Evolutionary conservation across 2,113 vertebrate species (phyloP).

Genomic region (Plectropomus leopardus): DNA sequence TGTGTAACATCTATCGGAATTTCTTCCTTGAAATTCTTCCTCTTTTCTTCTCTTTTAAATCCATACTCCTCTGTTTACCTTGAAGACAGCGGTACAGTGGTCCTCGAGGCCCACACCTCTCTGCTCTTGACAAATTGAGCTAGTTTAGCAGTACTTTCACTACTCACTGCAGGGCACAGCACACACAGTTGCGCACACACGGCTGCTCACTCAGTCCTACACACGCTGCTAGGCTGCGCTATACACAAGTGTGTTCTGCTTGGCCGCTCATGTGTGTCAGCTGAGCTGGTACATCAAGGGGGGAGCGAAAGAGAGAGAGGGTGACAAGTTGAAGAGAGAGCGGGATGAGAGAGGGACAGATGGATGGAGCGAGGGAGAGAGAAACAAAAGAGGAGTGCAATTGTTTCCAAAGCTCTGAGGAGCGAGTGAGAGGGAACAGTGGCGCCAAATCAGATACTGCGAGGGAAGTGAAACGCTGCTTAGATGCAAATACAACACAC

Average conservation of each 20-base stretch:
- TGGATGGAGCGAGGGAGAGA: constrained; percentile 34
- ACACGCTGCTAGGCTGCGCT: constrained; percentile 55
- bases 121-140: constrained; percentile 83
- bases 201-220: constrained; percentile 17
- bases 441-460: constrained; percentile 75
- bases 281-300: constrained; percentile 74
- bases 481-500: constrained; percentile 60
- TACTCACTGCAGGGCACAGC: constrained; percentile 69
- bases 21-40: constrained; percentile 35
- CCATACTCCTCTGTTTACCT: constrained; percentile 64
- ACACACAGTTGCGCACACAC: constrained; percentile 7
- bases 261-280: constrained; percentile 76
- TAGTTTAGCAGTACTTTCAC: constrained; percentile 78
- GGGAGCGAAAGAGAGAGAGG: constrained; percentile 32
- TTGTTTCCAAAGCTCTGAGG: constrained; percentile 75
- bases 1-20: constrained; percentile 15
- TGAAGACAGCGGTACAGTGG: constrained; percentile 53
- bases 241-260: constrained; percentile 73
- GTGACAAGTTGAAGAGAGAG: constrained; percentile 61
- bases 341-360: constrained; percentile 48
- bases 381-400: constrained; percentile 73
- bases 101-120: constrained; percentile 73
- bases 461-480: constrained; percentile 52
- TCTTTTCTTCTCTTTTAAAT: constrained; percentile 50
- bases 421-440: constrained; percentile 41